These are phyloP conservation scores for Cheumatopsyche charites DNA, from an alignment of 1,140 invertebrate species.

Conservation along the genomic window DNA sequence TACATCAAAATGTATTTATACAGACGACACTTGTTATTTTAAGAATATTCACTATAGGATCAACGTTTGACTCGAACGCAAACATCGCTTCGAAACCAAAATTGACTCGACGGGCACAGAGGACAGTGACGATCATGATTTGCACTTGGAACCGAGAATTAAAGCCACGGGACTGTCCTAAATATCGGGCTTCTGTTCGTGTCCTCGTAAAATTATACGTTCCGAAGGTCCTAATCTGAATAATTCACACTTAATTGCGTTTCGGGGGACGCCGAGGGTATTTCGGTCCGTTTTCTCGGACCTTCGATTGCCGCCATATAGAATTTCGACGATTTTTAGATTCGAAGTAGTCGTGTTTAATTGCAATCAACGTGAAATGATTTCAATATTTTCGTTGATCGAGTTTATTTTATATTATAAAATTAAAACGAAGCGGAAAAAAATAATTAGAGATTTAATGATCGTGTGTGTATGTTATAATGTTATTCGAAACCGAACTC, in stretches of 20 bases:
- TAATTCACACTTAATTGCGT: conserved; percentile 26
- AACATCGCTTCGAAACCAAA: background rate
- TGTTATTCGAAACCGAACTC: too few relatives aligned
- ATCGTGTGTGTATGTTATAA: too few relatives aligned
- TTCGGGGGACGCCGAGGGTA: background rate
- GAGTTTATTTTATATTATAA: too few relatives aligned
- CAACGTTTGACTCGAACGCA: background rate
- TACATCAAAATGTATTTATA: too few relatives aligned
- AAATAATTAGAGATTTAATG: too few relatives aligned
- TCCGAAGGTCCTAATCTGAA: conserved; percentile 9
- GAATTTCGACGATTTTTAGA: too few relatives aligned
- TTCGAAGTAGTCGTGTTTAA: too few relatives aligned
- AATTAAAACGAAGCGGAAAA: too few relatives aligned
- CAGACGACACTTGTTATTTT: background rate
- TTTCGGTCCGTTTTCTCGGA: too few relatives aligned
- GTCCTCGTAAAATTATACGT: conserved; percentile 16
- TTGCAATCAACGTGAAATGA: too few relatives aligned
- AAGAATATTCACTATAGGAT: background rate
- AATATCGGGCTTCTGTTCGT: background rate
- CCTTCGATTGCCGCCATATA: too few relatives aligned
- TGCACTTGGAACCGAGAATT: conserved; percentile 1
- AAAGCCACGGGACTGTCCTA: conserved; percentile 1
- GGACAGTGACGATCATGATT: conserved; percentile 11
- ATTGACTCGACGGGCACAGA: background rate
- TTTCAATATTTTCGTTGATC: too few relatives aligned